Conservation (phyloP, 2,888 invertebrate species). For the Eilema griseolum region DNA sequence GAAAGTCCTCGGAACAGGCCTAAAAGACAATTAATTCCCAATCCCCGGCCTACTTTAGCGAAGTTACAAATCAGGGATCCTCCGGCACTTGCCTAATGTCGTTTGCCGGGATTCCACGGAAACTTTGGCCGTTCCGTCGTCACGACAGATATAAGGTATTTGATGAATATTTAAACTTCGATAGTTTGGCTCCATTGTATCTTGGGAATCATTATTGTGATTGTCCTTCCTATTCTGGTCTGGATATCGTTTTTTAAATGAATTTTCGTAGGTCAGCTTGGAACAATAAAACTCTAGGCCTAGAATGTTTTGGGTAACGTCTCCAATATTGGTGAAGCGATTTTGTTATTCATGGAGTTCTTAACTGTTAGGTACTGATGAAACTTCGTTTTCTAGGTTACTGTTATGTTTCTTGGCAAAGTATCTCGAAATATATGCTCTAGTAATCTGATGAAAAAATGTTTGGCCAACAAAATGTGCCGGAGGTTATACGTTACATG, state of each 20-base stretch:
- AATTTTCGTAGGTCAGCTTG: constrained; percentile 43
- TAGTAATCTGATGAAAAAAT: constrained; percentile 3
- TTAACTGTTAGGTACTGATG: neutral
- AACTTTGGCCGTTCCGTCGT: constrained; percentile 47
- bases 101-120: constrained; percentile 47
- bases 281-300: constrained; percentile 26
- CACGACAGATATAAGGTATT: constrained; percentile 54
- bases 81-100: constrained; percentile 53
- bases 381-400: constrained; percentile 6
- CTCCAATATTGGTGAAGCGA: constrained; percentile 27
- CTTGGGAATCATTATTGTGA: constrained; percentile 44
- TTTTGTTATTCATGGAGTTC: constrained; percentile 22
- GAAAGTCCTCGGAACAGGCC: constrained; percentile 48
- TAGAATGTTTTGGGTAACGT: constrained; percentile 31
- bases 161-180: constrained; percentile 58
- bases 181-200: constrained; percentile 50
- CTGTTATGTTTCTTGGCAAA: neutral
- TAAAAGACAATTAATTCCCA: constrained; percentile 70
- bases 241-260: constrained; percentile 30
- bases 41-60: constrained; percentile 57
- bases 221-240: constrained; percentile 34
- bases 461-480: neutral
- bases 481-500: neutral
- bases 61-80: constrained; percentile 72
- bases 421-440: neutral